Percentiles rank a stretch among this genome's conserved stretches.
Conservation (phyloP, 1,140 invertebrate species). For the Papilio dardanus region DNA sequence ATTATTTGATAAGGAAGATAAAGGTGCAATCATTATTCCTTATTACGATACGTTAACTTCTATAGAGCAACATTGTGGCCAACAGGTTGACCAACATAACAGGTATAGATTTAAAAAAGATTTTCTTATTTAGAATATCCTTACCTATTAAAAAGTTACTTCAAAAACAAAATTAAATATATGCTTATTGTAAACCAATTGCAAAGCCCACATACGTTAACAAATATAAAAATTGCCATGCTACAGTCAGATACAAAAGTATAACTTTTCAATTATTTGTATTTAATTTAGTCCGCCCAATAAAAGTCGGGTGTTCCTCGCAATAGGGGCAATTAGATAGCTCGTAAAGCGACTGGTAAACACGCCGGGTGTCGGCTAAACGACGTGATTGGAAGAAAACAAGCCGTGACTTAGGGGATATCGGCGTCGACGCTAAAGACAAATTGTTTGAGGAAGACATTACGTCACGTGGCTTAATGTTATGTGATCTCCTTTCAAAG, state of each 20-base stretch:
- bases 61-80: neutral
- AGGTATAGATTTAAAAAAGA: neutral
- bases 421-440: slow-evolving; percentile 31
- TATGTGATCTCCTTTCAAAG: slow-evolving; percentile 33
- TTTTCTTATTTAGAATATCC: too few species aligned
- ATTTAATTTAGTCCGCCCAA: neutral
- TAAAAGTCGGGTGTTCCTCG: neutral
- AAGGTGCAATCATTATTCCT: slow-evolving; percentile 6
- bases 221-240: neutral
- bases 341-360: slow-evolving; percentile 35
- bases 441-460: slow-evolving; percentile 35
- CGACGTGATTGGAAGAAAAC: slow-evolving; percentile 35
- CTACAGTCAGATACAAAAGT: neutral
- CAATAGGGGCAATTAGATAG: slow-evolving; percentile 25
- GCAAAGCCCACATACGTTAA: too few species aligned
- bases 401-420: slow-evolving; percentile 28
- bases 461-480: slow-evolving; percentile 33
- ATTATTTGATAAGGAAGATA: slow-evolving; percentile 24
- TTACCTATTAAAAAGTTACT: too few species aligned
- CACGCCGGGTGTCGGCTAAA: slow-evolving; percentile 32
- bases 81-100: neutral
- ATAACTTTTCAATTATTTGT: neutral
- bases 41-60: neutral
- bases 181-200: too few species aligned
- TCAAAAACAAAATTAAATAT: too few species aligned